Evolutionary conservation across 1,140 invertebrate genomes (phyloP), one percentile per base, ranked within the genome.

Genomic region (Tenebrio molitor): DNA sequence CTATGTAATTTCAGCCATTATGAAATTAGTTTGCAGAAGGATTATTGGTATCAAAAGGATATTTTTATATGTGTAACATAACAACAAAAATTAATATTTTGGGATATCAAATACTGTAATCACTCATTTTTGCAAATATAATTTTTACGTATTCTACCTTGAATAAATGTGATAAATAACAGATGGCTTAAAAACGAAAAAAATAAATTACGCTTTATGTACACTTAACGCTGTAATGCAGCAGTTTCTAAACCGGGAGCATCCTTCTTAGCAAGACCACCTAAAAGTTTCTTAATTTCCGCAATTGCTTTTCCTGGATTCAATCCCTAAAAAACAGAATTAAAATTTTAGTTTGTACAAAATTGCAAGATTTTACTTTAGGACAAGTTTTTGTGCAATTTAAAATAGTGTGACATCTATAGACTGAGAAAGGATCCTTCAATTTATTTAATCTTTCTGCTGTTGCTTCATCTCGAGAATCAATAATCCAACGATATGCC

Each of bases 301-400:
- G 95, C 96, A 83, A 99, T 97, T 8, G 97, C 97, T 81, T 88
- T 89, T 4, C 96, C 97, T 39, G 97, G 97, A 87, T 99, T 99
- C 73, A 99, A 85, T 33, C 96, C 95, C 91, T 94, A 79, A 75
- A 78, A 78, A 82, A 76, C 74, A 41, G 14, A 70, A 14, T 62
- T 5, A 14, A 73, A 53, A n/a, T 65, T 41, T 0, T n/a, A 14
- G n/a, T n/a, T n/a, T n/a, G n/a, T 14, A 33, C 6, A 10, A 29
- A 25, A 29, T 3, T n/a, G 15, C 23, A 29, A 12, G 0, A 69
- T 17, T 8, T 71, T 77, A 82, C 89, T 85, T 93, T 94, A 0
- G 92, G 92, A 80, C 93, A 94, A 12, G 89, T 90, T 76, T 89
- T 87, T 0, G 91, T 89, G 78, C 93, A 95, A 81, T 94, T 94